Percentiles rank a stretch among this genome's conserved stretches.
Evolutionary conservation across 2,888 invertebrate genomes (phyloP).

Genomic region (Timema podura): DNA sequence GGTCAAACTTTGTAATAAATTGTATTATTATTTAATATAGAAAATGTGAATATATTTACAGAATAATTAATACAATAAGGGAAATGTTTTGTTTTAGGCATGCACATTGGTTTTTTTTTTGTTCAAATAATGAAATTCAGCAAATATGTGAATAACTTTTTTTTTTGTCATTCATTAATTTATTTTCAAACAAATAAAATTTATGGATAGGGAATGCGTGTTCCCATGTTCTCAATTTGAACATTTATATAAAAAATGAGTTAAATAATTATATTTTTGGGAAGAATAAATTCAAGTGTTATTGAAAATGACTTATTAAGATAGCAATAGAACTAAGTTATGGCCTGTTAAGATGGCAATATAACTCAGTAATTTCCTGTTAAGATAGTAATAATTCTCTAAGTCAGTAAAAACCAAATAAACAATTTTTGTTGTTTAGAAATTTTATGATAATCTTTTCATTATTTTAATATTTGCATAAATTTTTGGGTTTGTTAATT

Average conservation of each 20-base stretch:
- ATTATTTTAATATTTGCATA: constrained; percentile 14
- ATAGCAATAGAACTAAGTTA: background rate
- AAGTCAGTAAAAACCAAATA: constrained; percentile 10
- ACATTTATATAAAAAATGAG: too few species aligned
- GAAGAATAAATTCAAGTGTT: constrained; percentile 4
- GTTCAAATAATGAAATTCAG: constrained; percentile 29
- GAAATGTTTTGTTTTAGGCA: constrained; percentile 29
- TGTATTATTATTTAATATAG: constrained; percentile 32
- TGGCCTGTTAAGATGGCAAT: background rate
- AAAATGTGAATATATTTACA: constrained; percentile 33
- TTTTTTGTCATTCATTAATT: constrained; percentile 24
- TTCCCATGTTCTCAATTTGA: too few species aligned
- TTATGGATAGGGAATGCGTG: constrained; percentile 8
- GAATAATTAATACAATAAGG: constrained; percentile 32
- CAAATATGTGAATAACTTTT: constrained; percentile 27
- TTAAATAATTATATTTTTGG: background rate
- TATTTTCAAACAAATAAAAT: constrained; percentile 1
- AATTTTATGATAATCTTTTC: constrained; percentile 12
- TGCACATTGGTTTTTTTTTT: constrained; percentile 28
- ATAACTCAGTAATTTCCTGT: background rate
- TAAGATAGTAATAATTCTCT: constrained; percentile 5
- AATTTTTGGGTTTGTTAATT: constrained; percentile 19
- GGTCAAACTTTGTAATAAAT: constrained; percentile 32
- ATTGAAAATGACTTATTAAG: background rate
- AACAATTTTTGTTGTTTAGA: constrained; percentile 2